Base-by-base conservation (phyloP, 2,113 vertebrate genomes). In the Argyrosomus japonicus region DNA sequence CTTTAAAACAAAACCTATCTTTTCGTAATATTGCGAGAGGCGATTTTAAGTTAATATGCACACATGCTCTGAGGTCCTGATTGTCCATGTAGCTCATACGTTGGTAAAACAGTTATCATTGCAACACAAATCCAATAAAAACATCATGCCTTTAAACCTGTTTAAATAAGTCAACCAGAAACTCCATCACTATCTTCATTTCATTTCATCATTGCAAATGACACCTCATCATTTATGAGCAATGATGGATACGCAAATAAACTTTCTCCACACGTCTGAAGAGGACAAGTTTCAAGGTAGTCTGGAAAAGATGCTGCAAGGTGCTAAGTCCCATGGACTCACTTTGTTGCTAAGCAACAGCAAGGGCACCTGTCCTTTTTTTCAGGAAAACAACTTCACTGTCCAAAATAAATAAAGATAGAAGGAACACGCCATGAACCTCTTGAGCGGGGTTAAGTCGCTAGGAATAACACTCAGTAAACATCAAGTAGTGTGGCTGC, bases 341-440 rank as follows among this genome's bases (percentile, higher is more conserved):
- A 92, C 87, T 48, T 77, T 90, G 95, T 96, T 96, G 93, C 96
- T 91, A 95, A 68, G 96, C 95, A 97, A 96, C 95, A 68, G 60
- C 63, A 56, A 83, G 77, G 91, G 86, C 89, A 89, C 82, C 8
- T 72, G 67, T 18, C 47, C 61, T 40, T 57, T 77, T 77, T 77
- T 86, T 36, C 84, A 74, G 85, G 65, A 81, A 84, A 89, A 88
- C 81, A 87, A 86, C 84, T 79, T 87, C 77, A 75, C 58, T 68
- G 81, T 89, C 88, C 79, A 81, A 82, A 88, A 85, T 84, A 89
- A 90, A 92, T 92, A 87, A 91, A 86, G 84, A 92, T 63, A 43
- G 89, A 89, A n/a, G 65, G 74, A 87, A 27, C 51, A 70, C 79
- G 57, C 68, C 62, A 6, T 85, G 86, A 91, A 82, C 84, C 77